These are phyloP conservation scores for Aegithalos caudatus DNA, from an alignment of 2,113 vertebrate genomes.

Conservation along the genomic window DNA sequence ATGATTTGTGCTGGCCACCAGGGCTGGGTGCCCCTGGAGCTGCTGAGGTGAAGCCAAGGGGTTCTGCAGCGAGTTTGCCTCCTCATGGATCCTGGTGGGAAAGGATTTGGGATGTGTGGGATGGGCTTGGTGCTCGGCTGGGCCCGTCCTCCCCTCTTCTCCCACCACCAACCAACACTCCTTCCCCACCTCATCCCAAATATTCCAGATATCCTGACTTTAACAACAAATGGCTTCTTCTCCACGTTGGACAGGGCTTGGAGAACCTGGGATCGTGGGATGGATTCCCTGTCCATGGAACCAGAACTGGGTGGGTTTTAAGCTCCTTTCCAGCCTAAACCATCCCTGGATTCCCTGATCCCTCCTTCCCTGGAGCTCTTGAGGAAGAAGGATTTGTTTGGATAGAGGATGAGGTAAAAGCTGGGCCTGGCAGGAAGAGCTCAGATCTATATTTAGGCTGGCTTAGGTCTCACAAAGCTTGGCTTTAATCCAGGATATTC, in stretches of 20 bases:
- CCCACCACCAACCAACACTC: background rate
- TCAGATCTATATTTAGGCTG: background rate
- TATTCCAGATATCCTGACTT: background rate
- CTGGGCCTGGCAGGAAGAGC: background rate
- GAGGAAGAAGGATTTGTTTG: background rate
- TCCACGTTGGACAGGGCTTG: no score
- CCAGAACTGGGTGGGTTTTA: fast-evolving
- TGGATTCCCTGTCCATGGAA: background rate
- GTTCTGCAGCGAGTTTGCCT: background rate
- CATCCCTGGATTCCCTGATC: no score
- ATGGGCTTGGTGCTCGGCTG: background rate
- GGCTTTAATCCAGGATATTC: no score
- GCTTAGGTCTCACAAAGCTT: background rate
- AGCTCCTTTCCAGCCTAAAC: background rate
- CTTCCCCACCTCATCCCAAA: no score
- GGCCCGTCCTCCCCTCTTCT: background rate
- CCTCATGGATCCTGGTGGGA: fast-evolving
- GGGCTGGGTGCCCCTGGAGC: background rate
- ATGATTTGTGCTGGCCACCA: background rate
- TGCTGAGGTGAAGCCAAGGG: background rate
- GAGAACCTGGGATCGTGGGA: background rate
- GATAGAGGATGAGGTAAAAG: background rate
- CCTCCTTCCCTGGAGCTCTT: background rate
- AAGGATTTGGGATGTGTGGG: fast-evolving
- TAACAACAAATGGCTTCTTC: background rate